A percentile compares a stretch with the other conserved stretches of the same genome.
phyloP scores from a whole-genome alignment of 2,797 vertebrate genomes.

The Gallirallus australis region DNA sequence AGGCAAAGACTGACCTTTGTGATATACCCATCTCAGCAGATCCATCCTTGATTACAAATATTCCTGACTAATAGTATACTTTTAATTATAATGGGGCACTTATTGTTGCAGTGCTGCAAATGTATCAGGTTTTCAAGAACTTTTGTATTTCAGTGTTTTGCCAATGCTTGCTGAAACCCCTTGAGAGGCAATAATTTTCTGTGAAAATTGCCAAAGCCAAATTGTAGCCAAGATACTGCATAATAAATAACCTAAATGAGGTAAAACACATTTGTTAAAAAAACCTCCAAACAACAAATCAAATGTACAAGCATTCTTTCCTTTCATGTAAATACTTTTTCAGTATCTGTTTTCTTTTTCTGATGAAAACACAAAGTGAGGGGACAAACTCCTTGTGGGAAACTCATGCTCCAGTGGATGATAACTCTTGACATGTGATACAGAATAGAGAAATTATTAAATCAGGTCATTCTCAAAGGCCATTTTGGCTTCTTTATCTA shows the following conservation, averaged over 20 bases:
- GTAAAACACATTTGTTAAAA: background rate
- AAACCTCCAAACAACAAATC: background rate
- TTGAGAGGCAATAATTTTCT: background rate
- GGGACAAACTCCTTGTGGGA: background rate
- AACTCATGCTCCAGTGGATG: background rate
- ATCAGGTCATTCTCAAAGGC: background rate
- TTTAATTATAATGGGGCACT: background rate
- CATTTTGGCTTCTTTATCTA: background rate
- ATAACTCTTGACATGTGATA: background rate
- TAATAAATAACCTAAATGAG: background rate
- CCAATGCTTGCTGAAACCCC: background rate
- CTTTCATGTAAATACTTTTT: background rate
- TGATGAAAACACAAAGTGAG: background rate
- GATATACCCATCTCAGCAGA: conserved; percentile 28
- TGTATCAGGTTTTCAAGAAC: background rate
- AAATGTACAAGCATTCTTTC: background rate
- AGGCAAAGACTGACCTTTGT: conserved; percentile 5
- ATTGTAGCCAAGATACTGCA: background rate
- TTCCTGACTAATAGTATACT: background rate
- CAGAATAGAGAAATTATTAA: background rate
- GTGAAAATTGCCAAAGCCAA: background rate
- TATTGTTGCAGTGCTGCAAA: background rate
- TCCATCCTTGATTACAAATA: background rate
- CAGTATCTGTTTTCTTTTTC: background rate
- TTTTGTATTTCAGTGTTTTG: background rate